Evolutionary conservation across 2,888 invertebrate species (phyloP).

Genomic region (Drosophila cognata): DNA sequence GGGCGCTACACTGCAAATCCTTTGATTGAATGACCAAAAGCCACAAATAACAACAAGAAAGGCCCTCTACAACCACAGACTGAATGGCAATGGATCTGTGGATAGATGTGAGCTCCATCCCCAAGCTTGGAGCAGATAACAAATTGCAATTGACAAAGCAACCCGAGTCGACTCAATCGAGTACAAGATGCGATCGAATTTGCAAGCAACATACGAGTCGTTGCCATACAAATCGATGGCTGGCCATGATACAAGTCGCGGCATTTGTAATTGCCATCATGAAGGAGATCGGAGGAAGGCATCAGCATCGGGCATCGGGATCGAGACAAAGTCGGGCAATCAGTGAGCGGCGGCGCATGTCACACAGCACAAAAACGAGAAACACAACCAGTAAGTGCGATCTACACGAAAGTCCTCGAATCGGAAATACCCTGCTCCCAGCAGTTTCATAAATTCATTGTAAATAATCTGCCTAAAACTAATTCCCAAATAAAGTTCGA

Average conservation of each 20-base stretch:
- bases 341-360: constrained; percentile 74
- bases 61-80: constrained; percentile 42
- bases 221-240: constrained; percentile 79
- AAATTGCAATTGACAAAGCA: constrained; percentile 84
- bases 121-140: constrained; percentile 68
- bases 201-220: constrained; percentile 73
- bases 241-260: constrained; percentile 80
- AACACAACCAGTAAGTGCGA: background rate
- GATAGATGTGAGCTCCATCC: constrained; percentile 24
- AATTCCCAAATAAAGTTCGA: background rate
- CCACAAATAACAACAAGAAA: constrained; percentile 4
- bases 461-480: no score
- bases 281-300: constrained; percentile 15
- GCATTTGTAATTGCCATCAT: constrained; percentile 73
- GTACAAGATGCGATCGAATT: constrained; percentile 83
- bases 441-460: background rate
- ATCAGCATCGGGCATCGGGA: constrained; percentile 15
- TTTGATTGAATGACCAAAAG: constrained; percentile 60
- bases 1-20: constrained; percentile 47
- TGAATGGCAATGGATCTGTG: constrained; percentile 10
- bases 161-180: constrained; percentile 60
- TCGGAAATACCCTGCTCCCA: constrained; percentile 3
- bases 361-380: constrained; percentile 54
- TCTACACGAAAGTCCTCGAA: constrained; percentile 1
- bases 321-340: constrained; percentile 62